These are phyloP conservation scores for Microtus pennsylvanicus DNA, from an alignment of 2,113 vertebrate genomes.

Conservation along the genomic window DNA sequence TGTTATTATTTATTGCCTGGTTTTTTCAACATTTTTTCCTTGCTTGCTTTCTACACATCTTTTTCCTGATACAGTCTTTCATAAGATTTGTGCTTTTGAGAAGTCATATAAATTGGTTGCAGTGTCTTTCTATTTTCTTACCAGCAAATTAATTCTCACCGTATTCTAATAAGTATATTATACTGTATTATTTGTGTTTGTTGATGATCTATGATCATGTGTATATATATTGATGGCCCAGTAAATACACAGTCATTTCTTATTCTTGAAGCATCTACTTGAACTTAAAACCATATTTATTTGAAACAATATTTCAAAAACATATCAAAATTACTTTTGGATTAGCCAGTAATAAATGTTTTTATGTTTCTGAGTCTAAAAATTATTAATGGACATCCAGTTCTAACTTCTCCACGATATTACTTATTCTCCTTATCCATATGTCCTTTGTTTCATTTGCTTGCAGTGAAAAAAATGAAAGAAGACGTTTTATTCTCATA, in stretches of 20 bases:
- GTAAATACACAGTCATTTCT: constrained; percentile 64
- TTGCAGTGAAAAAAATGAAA: constrained; percentile 79
- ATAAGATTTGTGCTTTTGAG: constrained; percentile 32
- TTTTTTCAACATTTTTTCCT: constrained; percentile 26
- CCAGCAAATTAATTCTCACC: constrained; percentile 78
- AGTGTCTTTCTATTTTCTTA: constrained; percentile 72
- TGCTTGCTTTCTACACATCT: constrained; percentile 57
- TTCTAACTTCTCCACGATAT: constrained; percentile 76
- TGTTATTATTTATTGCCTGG: constrained; percentile 27
- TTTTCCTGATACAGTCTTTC: constrained; percentile 40
- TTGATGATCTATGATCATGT: constrained; percentile 26
- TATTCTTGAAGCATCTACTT: constrained; percentile 55
- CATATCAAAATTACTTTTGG: constrained; percentile 37
- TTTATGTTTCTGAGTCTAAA: constrained; percentile 53
- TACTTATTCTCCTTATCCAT: constrained; percentile 83
- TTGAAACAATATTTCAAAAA: constrained; percentile 47
- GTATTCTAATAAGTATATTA: constrained; percentile 75
- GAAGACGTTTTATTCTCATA: constrained; percentile 79
- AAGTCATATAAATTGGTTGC: constrained; percentile 60
- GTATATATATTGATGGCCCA: constrained; percentile 58
- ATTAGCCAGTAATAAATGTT: background rate
- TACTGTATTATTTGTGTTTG: constrained; percentile 46
- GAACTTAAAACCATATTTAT: constrained; percentile 37
- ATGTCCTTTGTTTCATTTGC: constrained; percentile 82
- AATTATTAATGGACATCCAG: constrained; percentile 72